phyloP scores from a whole-genome alignment of 2,888 invertebrate genomes.

The Zeuzera pyrina region DNA sequence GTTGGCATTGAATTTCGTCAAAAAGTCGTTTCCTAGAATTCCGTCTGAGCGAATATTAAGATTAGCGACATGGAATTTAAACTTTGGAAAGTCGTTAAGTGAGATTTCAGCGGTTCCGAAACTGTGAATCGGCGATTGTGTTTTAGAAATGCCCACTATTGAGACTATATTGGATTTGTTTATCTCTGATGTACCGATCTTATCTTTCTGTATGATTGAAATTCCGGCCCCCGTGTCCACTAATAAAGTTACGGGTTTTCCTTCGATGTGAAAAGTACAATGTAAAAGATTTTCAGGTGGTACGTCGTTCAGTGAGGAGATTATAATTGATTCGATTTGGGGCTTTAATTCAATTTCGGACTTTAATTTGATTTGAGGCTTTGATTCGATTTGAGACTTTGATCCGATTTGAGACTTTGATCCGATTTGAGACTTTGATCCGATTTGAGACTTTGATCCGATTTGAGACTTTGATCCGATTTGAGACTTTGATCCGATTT shows the following conservation, averaged over 20 bases:
- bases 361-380: no score
- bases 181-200: constrained; percentile 4
- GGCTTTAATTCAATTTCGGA: no score
- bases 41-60: constrained; percentile 11
- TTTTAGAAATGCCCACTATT: constrained; percentile 4
- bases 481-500: no score
- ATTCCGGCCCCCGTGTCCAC: constrained; percentile 8
- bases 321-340: constrained; percentile 14
- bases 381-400: no score
- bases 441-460: no score
- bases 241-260: constrained; percentile 15
- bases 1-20: constrained; percentile 8
- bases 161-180: constrained; percentile 2
- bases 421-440: no score
- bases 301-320: constrained; percentile 19
- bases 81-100: constrained; percentile 7
- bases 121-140: constrained; percentile 1
- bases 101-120: constrained; percentile 5
- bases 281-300: constrained; percentile 22
- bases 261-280: constrained; percentile 18
- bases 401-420: no score
- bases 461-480: no score
- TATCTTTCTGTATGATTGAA: constrained; percentile 4
- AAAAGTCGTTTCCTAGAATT: constrained; percentile 11
- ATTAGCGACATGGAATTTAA: constrained; percentile 9